A percentile compares a stretch with the other conserved stretches of the same genome.
phyloP scores from a whole-genome alignment of 2,113 vertebrate species.

The Nerophis ophidion region DNA sequence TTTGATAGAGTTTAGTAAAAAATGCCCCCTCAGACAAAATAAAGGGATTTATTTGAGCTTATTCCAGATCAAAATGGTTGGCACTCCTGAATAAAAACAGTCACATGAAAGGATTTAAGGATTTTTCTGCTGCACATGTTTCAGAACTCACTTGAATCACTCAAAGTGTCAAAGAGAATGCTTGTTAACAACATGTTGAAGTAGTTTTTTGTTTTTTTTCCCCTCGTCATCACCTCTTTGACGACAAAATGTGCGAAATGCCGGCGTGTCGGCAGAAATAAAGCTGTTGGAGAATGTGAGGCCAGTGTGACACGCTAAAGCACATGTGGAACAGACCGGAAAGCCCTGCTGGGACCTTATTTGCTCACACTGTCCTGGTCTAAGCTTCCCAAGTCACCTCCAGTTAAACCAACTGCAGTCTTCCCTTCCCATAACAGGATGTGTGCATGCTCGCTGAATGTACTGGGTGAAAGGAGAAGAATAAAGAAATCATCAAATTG shows the following conservation, averaged over 20 bases:
- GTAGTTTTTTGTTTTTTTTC: no score
- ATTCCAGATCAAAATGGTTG: neutral
- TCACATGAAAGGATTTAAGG: conserved; percentile 11
- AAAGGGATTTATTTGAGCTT: neutral
- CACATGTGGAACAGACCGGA: conserved; percentile 2
- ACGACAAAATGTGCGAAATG: neutral
- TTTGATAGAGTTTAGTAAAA: neutral
- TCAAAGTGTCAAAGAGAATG: neutral
- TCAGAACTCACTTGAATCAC: neutral
- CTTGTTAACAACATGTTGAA: neutral
- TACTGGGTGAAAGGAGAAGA: neutral
- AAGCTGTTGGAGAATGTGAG: neutral
- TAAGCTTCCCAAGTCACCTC: neutral
- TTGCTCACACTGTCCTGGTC: neutral
- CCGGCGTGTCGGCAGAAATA: neutral
- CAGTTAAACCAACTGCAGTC: neutral
- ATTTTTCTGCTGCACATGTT: neutral
- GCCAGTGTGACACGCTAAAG: conserved; percentile 1
- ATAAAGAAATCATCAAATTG: no score
- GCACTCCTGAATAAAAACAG: neutral
- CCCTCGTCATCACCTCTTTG: neutral
- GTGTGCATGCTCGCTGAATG: neutral
- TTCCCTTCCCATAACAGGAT: neutral
- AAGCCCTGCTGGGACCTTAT: conserved; percentile 1
- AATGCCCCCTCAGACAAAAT: neutral